Evolutionary conservation across 2,113 vertebrate species (phyloP).

Genomic region (Hippocampus guttulatus): DNA sequence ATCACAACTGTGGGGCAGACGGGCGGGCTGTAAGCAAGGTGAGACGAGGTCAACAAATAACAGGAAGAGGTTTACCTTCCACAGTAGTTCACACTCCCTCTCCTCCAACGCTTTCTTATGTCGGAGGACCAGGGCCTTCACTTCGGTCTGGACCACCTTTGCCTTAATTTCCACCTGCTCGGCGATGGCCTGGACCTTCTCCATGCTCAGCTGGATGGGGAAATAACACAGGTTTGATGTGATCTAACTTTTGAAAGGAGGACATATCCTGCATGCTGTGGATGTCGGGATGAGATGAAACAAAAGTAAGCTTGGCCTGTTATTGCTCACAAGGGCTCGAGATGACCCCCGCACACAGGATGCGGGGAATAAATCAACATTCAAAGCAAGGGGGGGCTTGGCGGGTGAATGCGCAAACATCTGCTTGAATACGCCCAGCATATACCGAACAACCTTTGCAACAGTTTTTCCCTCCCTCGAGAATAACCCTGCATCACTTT

Average conservation of each 20-base stretch:
- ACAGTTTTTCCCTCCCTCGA: too few relatives aligned
- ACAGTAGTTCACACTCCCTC: conserved; percentile 92
- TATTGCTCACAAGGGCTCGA: conserved; percentile 19
- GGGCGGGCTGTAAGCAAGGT: not conserved
- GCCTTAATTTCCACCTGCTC: conserved; percentile 98
- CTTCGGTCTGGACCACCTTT: conserved; percentile 93
- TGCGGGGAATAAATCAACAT: conserved; percentile 18
- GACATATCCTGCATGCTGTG: too few relatives aligned
- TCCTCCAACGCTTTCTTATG: conserved; percentile 96
- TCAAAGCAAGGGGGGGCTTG: conserved; percentile 1
- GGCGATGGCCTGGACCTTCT: conserved; percentile 94
- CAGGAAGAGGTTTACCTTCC: conserved; percentile 81
- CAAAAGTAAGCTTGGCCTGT: not conserved
- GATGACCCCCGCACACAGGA: conserved; percentile 37
- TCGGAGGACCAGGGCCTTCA: conserved; percentile 88
- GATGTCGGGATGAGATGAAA: not conserved
- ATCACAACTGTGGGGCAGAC: not conserved
- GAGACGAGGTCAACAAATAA: not conserved
- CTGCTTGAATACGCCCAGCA: conserved; percentile 13
- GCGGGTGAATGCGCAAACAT: conserved; percentile 18
- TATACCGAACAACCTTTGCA: too few relatives aligned
- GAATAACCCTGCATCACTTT: too few relatives aligned
- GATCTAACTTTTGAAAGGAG: not conserved
- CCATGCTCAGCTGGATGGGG: conserved; percentile 84
- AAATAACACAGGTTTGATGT: not conserved